Evolutionary conservation across 1,140 invertebrate genomes (phyloP).

Genomic region (Lepidurus packardi): DNA sequence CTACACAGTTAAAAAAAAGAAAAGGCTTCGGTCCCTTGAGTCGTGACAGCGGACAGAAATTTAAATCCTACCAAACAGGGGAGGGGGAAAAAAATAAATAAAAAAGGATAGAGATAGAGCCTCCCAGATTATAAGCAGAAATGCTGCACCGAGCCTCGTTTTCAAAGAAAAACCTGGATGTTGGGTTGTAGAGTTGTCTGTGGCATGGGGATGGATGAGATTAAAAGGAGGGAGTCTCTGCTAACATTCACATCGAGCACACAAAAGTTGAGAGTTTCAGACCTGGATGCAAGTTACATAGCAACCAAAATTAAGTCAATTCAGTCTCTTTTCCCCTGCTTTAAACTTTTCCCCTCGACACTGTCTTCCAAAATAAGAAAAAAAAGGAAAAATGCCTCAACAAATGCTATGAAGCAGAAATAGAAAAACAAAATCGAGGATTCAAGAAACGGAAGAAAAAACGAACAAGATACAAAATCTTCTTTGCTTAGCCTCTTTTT

Average conservation of each 20-base stretch:
- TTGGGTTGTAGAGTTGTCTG: background rate
- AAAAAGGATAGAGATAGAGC: background rate
- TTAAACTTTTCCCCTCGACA: slow-evolving; percentile 15
- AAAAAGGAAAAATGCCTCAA: background rate
- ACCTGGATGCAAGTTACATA: slow-evolving; percentile 18
- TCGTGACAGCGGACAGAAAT: slow-evolving; percentile 12
- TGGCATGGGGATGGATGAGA: background rate
- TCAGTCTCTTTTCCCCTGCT: slow-evolving; percentile 10
- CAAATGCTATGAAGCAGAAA: background rate
- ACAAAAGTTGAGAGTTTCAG: slow-evolving; percentile 8
- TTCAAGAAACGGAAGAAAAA: background rate
- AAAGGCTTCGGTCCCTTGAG: background rate
- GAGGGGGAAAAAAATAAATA: background rate
- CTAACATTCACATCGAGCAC: slow-evolving; percentile 1
- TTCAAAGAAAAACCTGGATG: slow-evolving; percentile 2
- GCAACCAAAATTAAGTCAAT: slow-evolving; percentile 12
- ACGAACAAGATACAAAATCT: background rate
- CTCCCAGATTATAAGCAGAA: background rate
- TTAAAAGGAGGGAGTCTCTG: slow-evolving; percentile 11
- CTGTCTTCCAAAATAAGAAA: background rate
- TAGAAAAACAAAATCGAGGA: background rate
- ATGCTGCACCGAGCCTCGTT: background rate
- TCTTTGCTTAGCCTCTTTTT: background rate
- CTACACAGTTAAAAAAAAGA: background rate
- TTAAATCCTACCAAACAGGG: background rate